Conservation (phyloP, 2,113 vertebrate genomes). For the Acinonyx jubatus region DNA sequence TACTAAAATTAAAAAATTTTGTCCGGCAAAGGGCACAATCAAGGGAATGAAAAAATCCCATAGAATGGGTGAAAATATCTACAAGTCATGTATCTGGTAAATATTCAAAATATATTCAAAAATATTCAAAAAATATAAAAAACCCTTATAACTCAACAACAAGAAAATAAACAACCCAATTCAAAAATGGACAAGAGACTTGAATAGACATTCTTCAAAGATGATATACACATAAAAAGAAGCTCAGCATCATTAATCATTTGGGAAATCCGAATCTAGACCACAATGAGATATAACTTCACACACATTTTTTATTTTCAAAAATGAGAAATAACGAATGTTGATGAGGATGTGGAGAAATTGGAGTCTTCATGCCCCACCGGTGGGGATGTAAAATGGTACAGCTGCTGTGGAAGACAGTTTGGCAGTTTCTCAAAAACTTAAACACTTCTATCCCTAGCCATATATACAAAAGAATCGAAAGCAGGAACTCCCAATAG, state of each 20-base stretch:
- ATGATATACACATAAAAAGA: neutral
- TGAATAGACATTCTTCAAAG: neutral
- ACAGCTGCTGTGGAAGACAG: neutral
- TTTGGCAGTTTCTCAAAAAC: neutral
- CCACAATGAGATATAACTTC: neutral
- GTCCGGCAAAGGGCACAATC: neutral
- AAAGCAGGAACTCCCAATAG: neutral
- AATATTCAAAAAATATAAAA: neutral
- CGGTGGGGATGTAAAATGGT: neutral
- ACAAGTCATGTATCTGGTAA: neutral
- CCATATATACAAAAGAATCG: neutral
- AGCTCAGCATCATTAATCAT: neutral
- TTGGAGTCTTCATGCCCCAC: neutral
- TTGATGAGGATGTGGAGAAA: neutral
- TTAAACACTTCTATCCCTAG: neutral
- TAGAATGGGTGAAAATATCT: neutral
- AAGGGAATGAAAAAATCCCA: neutral
- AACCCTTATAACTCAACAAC: neutral
- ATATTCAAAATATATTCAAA: neutral
- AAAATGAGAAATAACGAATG: neutral
- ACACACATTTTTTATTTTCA: neutral
- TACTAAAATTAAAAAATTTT: neutral
- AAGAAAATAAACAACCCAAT: neutral
- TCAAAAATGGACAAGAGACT: neutral
- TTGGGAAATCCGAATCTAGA: neutral